These are phyloP conservation scores for Leptopilina drosophilae DNA, from an alignment of 2,888 invertebrate genomes.

Conservation along the genomic window DNA sequence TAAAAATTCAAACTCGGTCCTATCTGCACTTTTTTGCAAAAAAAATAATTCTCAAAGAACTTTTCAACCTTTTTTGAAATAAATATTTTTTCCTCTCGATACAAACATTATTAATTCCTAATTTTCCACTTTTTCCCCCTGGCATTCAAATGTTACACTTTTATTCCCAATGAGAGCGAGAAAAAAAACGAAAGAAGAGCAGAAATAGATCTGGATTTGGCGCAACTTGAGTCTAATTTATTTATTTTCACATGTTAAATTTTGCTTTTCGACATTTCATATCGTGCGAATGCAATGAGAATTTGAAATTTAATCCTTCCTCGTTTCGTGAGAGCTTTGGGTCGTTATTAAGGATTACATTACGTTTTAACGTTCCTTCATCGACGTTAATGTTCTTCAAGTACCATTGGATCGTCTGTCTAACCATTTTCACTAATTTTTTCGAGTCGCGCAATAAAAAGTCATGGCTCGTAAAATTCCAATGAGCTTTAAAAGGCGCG, in stretches of 20 bases:
- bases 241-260: constrained; percentile 9
- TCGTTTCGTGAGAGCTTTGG: constrained; percentile 31
- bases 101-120: too few relatives aligned
- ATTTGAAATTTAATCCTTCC: constrained; percentile 28
- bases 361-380: constrained; percentile 28
- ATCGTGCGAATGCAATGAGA: not conserved
- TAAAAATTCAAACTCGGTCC: too few relatives aligned
- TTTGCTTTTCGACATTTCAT: constrained; percentile 1
- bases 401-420: constrained; percentile 29
- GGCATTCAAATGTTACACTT: too few relatives aligned
- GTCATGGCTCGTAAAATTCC: constrained; percentile 30
- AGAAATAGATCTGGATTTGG: not conserved
- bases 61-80: too few relatives aligned
- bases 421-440: constrained; percentile 29
- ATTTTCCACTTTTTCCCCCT: too few relatives aligned
- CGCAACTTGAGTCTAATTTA: not conserved
- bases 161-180: too few relatives aligned
- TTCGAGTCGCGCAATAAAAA: constrained; percentile 32
- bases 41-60: too few relatives aligned
- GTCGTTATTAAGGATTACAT: constrained; percentile 29
- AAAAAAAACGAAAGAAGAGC: not conserved
- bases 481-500: constrained; percentile 2
- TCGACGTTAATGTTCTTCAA: constrained; percentile 33
- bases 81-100: too few relatives aligned
- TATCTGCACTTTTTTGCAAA: too few relatives aligned